Conservation (phyloP, 2,888 invertebrate genomes). For the Dromius quadrimaculatus region DNA sequence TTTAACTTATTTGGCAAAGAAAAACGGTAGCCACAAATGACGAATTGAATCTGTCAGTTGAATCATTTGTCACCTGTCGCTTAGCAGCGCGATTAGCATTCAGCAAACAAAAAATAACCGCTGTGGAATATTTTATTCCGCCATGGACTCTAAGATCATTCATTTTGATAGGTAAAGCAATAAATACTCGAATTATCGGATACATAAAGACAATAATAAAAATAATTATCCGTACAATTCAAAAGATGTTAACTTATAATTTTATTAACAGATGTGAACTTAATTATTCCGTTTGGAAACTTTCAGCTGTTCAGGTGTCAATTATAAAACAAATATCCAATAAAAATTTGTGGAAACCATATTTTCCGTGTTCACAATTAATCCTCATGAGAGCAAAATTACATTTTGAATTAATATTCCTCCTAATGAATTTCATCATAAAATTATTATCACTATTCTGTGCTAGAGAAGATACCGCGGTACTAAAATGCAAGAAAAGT, state of each 20-base stretch:
- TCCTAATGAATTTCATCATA: no score
- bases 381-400: no score
- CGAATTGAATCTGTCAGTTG: constrained; percentile 14
- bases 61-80: constrained; percentile 31
- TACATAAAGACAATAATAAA: neutral
- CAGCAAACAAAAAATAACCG: neutral
- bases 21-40: constrained; percentile 32
- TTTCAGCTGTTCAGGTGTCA: no score
- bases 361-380: no score
- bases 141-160: no score
- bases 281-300: no score
- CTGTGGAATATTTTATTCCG: neutral
- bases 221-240: neutral
- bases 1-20: constrained; percentile 31
- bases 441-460: no score
- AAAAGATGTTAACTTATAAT: neutral
- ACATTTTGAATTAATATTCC: no score
- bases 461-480: neutral
- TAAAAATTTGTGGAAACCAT: no score
- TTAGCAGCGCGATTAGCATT: neutral
- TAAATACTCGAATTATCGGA: neutral
- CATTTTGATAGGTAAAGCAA: neutral
- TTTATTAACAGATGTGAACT: neutral
- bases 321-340: no score
- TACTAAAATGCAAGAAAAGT: constrained; percentile 21